These are phyloP conservation scores for Calephelis virginiensis DNA, from an alignment of 1,140 invertebrate species.

Conservation along the genomic window DNA sequence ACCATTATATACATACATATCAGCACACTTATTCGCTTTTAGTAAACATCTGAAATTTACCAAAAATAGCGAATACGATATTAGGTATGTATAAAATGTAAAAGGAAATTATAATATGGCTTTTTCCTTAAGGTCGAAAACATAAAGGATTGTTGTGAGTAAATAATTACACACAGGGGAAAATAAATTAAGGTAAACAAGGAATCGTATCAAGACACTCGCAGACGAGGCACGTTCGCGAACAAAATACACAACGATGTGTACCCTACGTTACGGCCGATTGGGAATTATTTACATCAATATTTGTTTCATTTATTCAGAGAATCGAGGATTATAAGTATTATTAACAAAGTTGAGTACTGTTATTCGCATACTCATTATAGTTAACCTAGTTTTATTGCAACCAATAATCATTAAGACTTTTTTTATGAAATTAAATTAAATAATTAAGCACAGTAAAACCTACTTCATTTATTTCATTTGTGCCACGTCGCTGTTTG, in stretches of 20 bases:
- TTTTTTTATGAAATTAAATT: background rate
- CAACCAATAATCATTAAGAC: too few species aligned
- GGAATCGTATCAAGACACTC: slow-evolving; percentile 5
- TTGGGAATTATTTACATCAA: slow-evolving; percentile 16
- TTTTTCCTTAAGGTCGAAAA: too few species aligned
- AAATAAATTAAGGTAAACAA: slow-evolving; percentile 11
- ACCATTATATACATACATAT: too few species aligned
- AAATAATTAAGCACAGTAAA: background rate
- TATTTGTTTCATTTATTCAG: slow-evolving; percentile 15
- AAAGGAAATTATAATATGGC: too few species aligned
- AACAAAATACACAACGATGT: background rate
- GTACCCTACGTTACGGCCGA: slow-evolving; percentile 2
- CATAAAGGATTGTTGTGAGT: too few species aligned
- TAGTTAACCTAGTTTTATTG: background rate
- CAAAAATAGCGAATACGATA: too few species aligned
- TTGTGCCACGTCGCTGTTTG: too few species aligned
- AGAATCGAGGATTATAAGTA: background rate
- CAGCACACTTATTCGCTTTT: too few species aligned
- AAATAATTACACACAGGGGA: slow-evolving; percentile 2
- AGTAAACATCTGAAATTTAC: too few species aligned
- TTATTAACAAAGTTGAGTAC: background rate
- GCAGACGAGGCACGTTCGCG: slow-evolving; percentile 2
- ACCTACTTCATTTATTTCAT: too few species aligned
- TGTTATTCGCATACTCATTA: background rate
- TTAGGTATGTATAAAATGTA: too few species aligned